Evolutionary conservation across 1,140 invertebrate species (phyloP).

Genomic region (Neomicropteryx cornuta): DNA sequence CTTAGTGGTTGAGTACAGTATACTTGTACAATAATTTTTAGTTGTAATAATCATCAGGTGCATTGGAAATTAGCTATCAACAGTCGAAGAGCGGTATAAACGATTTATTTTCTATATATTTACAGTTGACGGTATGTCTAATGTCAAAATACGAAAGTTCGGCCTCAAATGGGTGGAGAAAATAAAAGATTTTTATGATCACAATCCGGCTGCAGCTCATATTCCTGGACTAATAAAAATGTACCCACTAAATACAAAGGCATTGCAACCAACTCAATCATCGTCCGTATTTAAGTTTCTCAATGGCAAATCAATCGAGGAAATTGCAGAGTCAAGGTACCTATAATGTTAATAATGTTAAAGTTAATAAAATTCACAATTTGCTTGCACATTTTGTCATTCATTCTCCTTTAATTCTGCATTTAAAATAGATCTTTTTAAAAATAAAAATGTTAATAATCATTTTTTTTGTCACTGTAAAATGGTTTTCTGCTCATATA

Average conservation of each 20-base stretch:
- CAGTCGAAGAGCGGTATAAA: too few relatives aligned
- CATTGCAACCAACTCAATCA: slow-evolving; percentile 4
- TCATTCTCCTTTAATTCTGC: neutral
- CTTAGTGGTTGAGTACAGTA: neutral
- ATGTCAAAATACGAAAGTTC: slow-evolving; percentile 46
- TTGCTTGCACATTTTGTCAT: neutral
- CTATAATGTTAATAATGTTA: neutral
- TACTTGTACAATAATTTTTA: neutral
- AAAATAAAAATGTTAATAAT: slow-evolving; percentile 9
- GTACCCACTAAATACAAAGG: slow-evolving; percentile 1
- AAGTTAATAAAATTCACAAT: neutral
- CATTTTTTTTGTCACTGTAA: slow-evolving; percentile 9
- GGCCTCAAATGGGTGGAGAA: slow-evolving; percentile 28
- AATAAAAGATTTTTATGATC: slow-evolving; percentile 8
- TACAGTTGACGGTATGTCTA: slow-evolving; percentile 44
- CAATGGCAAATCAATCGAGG: neutral
- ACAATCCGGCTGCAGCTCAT: slow-evolving; percentile 1
- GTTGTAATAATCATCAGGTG: too few relatives aligned
- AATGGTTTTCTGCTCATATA: slow-evolving; percentile 1
- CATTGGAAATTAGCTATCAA: too few relatives aligned
- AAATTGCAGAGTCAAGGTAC: slow-evolving; percentile 10
- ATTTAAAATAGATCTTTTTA: slow-evolving; percentile 4
- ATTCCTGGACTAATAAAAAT: slow-evolving; percentile 2
- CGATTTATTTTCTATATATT: too few relatives aligned
- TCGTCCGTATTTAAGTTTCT: slow-evolving; percentile 6